Percentiles rank a stretch among this genome's conserved stretches.
Evolutionary conservation across 2,797 vertebrate genomes (phyloP).

Genomic region (Gambusia yucatana): DNA sequence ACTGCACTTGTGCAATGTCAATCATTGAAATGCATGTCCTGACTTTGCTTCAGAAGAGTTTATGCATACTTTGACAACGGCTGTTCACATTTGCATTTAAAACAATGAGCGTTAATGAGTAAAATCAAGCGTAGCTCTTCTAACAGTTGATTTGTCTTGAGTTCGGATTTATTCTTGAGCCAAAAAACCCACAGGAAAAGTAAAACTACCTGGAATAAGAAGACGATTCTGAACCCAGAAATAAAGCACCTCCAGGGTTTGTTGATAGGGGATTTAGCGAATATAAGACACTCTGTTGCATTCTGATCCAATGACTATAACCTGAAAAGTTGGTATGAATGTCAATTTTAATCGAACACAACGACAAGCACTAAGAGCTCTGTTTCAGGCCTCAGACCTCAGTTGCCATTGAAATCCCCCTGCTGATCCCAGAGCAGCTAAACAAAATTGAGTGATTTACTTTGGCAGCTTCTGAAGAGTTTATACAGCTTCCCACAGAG

Average conservation of each 20-base stretch:
- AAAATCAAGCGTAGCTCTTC: constrained; percentile 1
- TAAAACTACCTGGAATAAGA: background rate
- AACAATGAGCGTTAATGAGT: background rate
- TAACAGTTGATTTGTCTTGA: background rate
- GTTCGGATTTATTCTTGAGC: background rate
- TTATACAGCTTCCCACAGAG: constrained; percentile 38
- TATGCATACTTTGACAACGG: background rate
- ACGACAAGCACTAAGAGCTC: background rate
- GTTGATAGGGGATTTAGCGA: background rate
- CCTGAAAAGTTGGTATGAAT: constrained; percentile 9
- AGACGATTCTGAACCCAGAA: background rate
- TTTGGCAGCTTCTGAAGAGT: constrained; percentile 48
- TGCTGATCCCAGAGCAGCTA: constrained; percentile 26
- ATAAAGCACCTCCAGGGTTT: background rate
- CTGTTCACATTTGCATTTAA: background rate
- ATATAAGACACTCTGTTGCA: background rate
- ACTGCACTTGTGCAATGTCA: background rate
- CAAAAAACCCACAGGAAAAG: background rate
- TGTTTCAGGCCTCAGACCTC: background rate
- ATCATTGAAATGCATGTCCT: background rate
- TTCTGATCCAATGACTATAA: constrained; percentile 1
- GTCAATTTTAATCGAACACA: constrained; percentile 3
- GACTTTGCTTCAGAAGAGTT: background rate
- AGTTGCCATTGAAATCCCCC: constrained; percentile 18
- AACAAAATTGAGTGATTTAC: constrained; percentile 17